Evolutionary conservation across 2,888 invertebrate genomes (phyloP).

Genomic region (Cerastis rubricosa): DNA sequence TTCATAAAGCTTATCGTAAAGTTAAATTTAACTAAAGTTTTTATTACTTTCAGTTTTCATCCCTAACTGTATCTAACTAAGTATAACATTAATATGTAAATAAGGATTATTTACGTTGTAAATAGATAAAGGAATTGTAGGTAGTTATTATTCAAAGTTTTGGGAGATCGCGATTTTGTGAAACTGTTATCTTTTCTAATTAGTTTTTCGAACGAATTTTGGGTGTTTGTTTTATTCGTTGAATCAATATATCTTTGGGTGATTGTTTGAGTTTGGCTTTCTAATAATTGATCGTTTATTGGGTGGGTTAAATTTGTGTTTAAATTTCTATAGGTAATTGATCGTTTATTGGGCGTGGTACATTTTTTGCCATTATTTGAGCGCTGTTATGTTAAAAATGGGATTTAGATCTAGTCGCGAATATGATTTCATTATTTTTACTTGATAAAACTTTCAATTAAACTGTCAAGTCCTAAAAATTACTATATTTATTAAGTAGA

Average conservation of each 20-base stretch:
- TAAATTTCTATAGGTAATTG: no score
- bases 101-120: conserved; percentile 64
- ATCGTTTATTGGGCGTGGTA: no score
- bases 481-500: not conserved
- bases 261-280: conserved; percentile 36
- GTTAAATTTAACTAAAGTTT: conserved; percentile 53
- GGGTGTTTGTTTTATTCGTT: conserved; percentile 27
- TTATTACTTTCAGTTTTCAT: conserved; percentile 61
- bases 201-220: conserved; percentile 30
- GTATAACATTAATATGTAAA: conserved; percentile 63
- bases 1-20: conserved; percentile 64
- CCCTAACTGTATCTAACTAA: conserved; percentile 60
- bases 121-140: conserved; percentile 68
- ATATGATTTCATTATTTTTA: not conserved
- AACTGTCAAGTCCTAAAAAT: not conserved
- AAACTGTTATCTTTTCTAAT: conserved; percentile 47
- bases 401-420: not conserved
- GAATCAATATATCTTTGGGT: conserved; percentile 23
- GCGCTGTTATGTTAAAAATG: no score
- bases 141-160: conserved; percentile 64
- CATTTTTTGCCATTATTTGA: no score
- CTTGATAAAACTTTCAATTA: not conserved
- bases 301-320: conserved; percentile 1
- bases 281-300: conserved; percentile 34
- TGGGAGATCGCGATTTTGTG: conserved; percentile 59